These are phyloP conservation scores for Ophraella communa DNA, from an alignment of 2,888 invertebrate species.

Conservation along the genomic window DNA sequence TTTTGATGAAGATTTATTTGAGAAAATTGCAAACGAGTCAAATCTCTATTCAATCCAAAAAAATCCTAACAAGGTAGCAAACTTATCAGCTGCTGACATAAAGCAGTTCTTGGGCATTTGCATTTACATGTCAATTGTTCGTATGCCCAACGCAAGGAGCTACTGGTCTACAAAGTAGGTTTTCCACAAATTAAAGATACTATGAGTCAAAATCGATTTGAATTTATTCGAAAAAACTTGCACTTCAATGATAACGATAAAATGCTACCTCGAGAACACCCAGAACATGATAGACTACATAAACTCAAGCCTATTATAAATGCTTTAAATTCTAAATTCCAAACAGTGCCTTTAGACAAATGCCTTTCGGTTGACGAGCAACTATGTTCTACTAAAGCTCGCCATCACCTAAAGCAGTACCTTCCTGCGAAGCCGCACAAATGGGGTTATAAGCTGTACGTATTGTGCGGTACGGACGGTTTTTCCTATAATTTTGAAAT, in stretches of 20 bases:
- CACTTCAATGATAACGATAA: slow-evolving; percentile 7
- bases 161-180: slow-evolving; percentile 13
- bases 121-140: slow-evolving; percentile 14
- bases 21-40: too few relatives aligned
- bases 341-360: slow-evolving; percentile 47
- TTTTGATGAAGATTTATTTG: too few relatives aligned
- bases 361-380: slow-evolving; percentile 47
- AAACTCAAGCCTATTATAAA: slow-evolving; percentile 18
- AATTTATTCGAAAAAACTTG: not conserved
- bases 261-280: not conserved
- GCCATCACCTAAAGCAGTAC: slow-evolving; percentile 25
- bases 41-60: too few relatives aligned
- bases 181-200: not conserved
- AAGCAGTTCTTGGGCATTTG: slow-evolving; percentile 19
- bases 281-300: slow-evolving; percentile 7
- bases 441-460: slow-evolving; percentile 48
- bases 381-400: slow-evolving; percentile 49
- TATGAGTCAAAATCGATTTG: slow-evolving; percentile 5
- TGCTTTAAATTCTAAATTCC: slow-evolving; percentile 37
- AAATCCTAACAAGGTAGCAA: too few relatives aligned
- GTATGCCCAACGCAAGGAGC: slow-evolving; percentile 30
- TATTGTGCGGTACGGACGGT: slow-evolving; percentile 40
- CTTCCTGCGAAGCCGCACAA: slow-evolving; percentile 49
- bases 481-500: slow-evolving; percentile 45
- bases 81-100: too few relatives aligned